Percentiles rank a stretch among this genome's conserved stretches.
phyloP scores from a whole-genome alignment of 2,888 invertebrate species.

The Latrodectus hesperus region DNA sequence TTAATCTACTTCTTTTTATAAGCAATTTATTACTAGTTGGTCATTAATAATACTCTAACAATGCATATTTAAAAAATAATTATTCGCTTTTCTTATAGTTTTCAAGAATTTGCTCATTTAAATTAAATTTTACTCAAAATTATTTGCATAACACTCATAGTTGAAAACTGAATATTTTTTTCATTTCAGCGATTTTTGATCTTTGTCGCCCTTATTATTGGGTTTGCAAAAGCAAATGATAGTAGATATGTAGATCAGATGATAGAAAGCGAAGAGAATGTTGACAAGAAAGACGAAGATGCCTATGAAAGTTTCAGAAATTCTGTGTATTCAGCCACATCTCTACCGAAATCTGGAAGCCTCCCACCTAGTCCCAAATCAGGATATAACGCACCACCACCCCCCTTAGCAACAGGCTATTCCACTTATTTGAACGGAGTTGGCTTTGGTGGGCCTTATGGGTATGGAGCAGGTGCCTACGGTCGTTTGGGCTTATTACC shows the following conservation, averaged over 20 bases:
- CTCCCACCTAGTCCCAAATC: slow-evolving; percentile 17
- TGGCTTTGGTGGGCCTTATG: slow-evolving; percentile 23
- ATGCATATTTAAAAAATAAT: too few species aligned
- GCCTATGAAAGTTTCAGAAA: slow-evolving; percentile 48
- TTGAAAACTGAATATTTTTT: too few species aligned
- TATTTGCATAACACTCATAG: too few species aligned
- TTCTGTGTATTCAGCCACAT: slow-evolving; percentile 12
- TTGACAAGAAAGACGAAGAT: slow-evolving; percentile 11
- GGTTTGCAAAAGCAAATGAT: slow-evolving; percentile 1
- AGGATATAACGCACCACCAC: not conserved
- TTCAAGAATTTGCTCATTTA: too few species aligned
- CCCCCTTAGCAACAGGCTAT: slow-evolving; percentile 22
- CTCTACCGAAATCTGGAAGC: slow-evolving; percentile 6
- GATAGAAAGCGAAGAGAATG: not conserved
- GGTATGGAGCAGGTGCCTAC: not conserved
- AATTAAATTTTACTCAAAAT: too few species aligned
- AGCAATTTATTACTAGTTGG: too few species aligned
- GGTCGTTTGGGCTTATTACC: not conserved
- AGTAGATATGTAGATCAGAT: not conserved
- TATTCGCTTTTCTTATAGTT: too few species aligned
- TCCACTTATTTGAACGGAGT: slow-evolving; percentile 28
- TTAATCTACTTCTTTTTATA: too few species aligned
- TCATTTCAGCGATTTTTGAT: too few species aligned
- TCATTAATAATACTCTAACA: too few species aligned
- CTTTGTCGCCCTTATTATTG: not conserved